Evolutionary conservation across 2,797 vertebrate species (phyloP).

Genomic region (Acipenser transmontanus): DNA sequence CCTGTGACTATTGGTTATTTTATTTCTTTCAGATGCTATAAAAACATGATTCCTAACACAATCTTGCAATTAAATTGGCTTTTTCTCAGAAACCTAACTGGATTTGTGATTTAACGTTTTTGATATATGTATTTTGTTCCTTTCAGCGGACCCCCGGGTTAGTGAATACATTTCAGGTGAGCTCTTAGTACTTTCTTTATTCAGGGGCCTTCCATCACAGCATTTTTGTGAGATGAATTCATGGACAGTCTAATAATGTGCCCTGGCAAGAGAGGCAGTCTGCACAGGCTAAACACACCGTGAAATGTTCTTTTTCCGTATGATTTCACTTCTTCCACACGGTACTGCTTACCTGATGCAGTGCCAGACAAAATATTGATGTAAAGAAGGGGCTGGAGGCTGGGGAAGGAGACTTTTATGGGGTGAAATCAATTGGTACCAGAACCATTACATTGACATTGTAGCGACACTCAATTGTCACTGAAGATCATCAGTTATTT

Average conservation of each 20-base stretch:
- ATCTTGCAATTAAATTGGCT: too few species aligned
- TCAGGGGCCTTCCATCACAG: slow-evolving; percentile 15
- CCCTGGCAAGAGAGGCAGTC: slow-evolving; percentile 15
- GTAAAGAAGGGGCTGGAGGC: slow-evolving; percentile 12
- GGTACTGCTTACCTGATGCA: slow-evolving; percentile 22
- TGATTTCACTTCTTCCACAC: slow-evolving; percentile 37
- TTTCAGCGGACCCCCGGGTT: slow-evolving; percentile 86
- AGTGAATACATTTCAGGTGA: slow-evolving; percentile 86
- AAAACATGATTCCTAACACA: too few species aligned
- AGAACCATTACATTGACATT: too few species aligned
- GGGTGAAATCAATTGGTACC: neutral
- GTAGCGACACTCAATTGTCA: too few species aligned
- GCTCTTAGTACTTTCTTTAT: slow-evolving; percentile 21
- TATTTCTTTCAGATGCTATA: too few species aligned
- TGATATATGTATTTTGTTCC: slow-evolving; percentile 20
- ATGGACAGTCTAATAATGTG: slow-evolving; percentile 14
- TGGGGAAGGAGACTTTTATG: neutral
- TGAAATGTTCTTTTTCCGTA: slow-evolving; percentile 20
- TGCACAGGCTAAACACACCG: slow-evolving; percentile 17
- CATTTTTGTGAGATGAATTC: slow-evolving; percentile 32
- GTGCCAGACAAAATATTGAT: slow-evolving; percentile 42
- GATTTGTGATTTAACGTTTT: too few species aligned
- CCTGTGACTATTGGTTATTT: too few species aligned
- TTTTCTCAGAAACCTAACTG: too few species aligned
- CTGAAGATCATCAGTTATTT: too few species aligned